phyloP scores from a whole-genome alignment of 1,140 invertebrate species.

The Oscheius sp. region DNA sequence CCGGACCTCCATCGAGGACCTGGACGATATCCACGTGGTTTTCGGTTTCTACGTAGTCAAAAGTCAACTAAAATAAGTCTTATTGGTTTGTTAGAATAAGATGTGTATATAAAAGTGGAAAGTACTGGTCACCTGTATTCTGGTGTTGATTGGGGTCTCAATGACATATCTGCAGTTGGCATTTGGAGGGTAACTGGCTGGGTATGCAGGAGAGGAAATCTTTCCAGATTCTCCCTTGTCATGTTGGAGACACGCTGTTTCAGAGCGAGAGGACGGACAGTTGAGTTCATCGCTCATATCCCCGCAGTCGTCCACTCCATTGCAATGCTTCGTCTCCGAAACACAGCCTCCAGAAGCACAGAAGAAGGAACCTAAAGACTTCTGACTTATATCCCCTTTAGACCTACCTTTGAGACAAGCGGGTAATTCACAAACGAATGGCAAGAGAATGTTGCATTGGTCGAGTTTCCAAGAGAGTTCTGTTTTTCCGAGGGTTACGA shows the following conservation, averaged over 20 bases:
- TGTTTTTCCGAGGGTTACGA: constrained; percentile 58
- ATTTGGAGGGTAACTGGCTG: constrained; percentile 82
- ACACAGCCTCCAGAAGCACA: constrained; percentile 64
- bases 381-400: background rate
- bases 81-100: too few species aligned
- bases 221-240: constrained; percentile 81
- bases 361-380: constrained; percentile 63
- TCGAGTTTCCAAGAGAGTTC: constrained; percentile 46
- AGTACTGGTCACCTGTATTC: constrained; percentile 65
- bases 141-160: constrained; percentile 86
- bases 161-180: constrained; percentile 94
- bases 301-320: constrained; percentile 64
- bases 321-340: constrained; percentile 63
- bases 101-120: too few species aligned
- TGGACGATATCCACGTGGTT: constrained; percentile 92
- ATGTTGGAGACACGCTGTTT: constrained; percentile 78
- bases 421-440: constrained; percentile 84
- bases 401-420: constrained; percentile 81
- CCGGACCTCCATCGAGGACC: constrained; percentile 86
- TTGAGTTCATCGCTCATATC: constrained; percentile 64
- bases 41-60: constrained; percentile 86
- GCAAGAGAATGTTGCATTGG: constrained; percentile 81
- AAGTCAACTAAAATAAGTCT: constrained; percentile 73
- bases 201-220: constrained; percentile 88
- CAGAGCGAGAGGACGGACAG: constrained; percentile 57